Evolutionary conservation across 2,888 invertebrate species (phyloP).

Genomic region (Perizoma flavofasciatum): DNA sequence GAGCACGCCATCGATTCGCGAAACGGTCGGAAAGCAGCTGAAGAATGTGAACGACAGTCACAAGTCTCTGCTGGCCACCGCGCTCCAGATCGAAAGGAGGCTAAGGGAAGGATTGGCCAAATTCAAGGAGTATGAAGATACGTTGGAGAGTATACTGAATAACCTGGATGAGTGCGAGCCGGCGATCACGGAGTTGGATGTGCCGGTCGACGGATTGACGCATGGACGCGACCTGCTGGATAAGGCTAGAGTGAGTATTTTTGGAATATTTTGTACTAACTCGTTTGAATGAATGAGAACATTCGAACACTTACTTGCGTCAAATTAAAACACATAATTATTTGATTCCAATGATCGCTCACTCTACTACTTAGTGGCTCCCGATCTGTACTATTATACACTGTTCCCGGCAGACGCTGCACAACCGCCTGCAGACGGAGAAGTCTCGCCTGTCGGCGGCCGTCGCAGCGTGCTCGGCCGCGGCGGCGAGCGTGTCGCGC

Average conservation of each 20-base stretch:
- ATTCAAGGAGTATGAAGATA: slow-evolving; percentile 97
- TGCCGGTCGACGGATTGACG: slow-evolving; percentile 89
- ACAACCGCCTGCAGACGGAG: slow-evolving; percentile 94
- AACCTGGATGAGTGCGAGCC: slow-evolving; percentile 93
- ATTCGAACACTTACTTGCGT: no score
- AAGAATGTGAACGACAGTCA: slow-evolving; percentile 97
- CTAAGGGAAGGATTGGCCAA: slow-evolving; percentile 94
- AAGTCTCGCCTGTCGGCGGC: slow-evolving; percentile 93
- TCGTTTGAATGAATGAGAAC: no score
- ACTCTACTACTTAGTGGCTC: no score
- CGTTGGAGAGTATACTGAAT: slow-evolving; percentile 91
- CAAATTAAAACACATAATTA: no score
- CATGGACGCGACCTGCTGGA: slow-evolving; percentile 89
- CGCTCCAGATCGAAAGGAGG: slow-evolving; percentile 94
- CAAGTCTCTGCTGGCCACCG: slow-evolving; percentile 93
- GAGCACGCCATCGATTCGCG: slow-evolving; percentile 88
- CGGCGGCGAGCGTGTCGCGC: slow-evolving; percentile 94
- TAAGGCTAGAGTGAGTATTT: slow-evolving; percentile 86
- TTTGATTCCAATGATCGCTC: no score
- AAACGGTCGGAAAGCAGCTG: slow-evolving; percentile 92
- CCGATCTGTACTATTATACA: no score
- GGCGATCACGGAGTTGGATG: slow-evolving; percentile 89
- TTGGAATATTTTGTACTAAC: not conserved
- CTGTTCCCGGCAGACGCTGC: slow-evolving; percentile 77
- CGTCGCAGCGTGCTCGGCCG: slow-evolving; percentile 96